phyloP scores from a whole-genome alignment of 2,888 invertebrate genomes.

The Clepsis dumicolana region DNA sequence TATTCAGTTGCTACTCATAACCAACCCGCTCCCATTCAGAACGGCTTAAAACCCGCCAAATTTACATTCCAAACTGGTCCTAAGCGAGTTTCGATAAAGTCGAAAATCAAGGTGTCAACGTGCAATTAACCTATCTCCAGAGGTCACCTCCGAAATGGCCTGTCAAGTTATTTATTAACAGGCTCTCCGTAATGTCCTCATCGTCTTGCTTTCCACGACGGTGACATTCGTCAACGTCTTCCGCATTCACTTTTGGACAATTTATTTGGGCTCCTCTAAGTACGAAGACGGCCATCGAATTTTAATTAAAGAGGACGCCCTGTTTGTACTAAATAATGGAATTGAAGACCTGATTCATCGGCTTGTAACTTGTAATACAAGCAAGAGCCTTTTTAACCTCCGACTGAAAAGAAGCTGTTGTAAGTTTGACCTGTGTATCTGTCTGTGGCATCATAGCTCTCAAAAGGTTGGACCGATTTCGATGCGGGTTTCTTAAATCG shows the following conservation, averaged over 20 bases:
- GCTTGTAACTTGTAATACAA: too few species aligned
- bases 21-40: not conserved
- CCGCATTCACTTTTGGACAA: constrained; percentile 23
- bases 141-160: constrained; percentile 18
- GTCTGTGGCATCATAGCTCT: too few species aligned
- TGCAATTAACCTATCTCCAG: not conserved
- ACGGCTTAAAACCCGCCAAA: not conserved
- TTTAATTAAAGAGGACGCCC: constrained; percentile 19
- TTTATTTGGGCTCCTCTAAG: constrained; percentile 25
- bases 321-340: not conserved
- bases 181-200: constrained; percentile 14
- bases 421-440: too few species aligned
- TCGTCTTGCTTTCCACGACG: constrained; percentile 12
- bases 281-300: not conserved
- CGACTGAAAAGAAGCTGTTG: too few species aligned
- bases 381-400: too few species aligned
- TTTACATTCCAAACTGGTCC: not conserved
- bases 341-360: too few species aligned
- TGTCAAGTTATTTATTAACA: constrained; percentile 35
- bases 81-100: not conserved
- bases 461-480: too few species aligned
- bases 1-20: constrained; percentile 1
- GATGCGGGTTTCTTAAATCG: too few species aligned
- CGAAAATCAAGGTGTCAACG: not conserved
- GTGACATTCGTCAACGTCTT: constrained; percentile 27